Base-by-base conservation (phyloP, 1,140 invertebrate species). In the Myzus persicae region DNA sequence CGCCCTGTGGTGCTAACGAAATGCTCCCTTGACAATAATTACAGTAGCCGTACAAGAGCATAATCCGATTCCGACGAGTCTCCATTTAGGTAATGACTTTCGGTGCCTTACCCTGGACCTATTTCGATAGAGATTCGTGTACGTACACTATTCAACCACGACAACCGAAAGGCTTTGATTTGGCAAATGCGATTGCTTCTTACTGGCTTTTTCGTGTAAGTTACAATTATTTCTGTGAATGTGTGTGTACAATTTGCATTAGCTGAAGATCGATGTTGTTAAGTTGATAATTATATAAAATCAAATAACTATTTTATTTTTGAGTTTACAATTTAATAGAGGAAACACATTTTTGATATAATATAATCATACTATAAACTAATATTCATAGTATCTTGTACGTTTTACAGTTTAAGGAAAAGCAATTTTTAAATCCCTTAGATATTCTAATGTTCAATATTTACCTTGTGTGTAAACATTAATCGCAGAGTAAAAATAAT, bases 1-100 rank as follows among this genome's bases (percentile, higher is more conserved):
- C 67, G 90, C 90, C 59, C 90, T 42, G 59, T 91, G 40, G 48
- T 89, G 88, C 26, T 76, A 90, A 91, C 90, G 90, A 76, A 91
- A 91, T 40, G 90, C 22, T 91, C 90, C 90, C 90, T 44, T 91
- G 90, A 91, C 40, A 91, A 91, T 91, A 76, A 91, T 91, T 91
- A 91, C 26, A 46, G 90, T 90, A 46, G 31, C 90, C 42, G 46
- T 38, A 76, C 90, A 91, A 40, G 0, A n/a, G 54, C 54, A 91
- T 91, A 91, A 91, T 91, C 59, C n/a, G 90, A 91, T 91, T 91
- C 14, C 90, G 40, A 91, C 90, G 54, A 91, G 42, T 81, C 90
- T 91, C 90, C 90, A 91, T 91, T 91, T 91, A 44, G 54, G 59
- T 91, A 91, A 91, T 91, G 90, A 91, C 90, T 91, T 91, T 46